Evolutionary conservation across 2,113 vertebrate genomes (phyloP).

Genomic region (Gallinago paraguaiae): DNA sequence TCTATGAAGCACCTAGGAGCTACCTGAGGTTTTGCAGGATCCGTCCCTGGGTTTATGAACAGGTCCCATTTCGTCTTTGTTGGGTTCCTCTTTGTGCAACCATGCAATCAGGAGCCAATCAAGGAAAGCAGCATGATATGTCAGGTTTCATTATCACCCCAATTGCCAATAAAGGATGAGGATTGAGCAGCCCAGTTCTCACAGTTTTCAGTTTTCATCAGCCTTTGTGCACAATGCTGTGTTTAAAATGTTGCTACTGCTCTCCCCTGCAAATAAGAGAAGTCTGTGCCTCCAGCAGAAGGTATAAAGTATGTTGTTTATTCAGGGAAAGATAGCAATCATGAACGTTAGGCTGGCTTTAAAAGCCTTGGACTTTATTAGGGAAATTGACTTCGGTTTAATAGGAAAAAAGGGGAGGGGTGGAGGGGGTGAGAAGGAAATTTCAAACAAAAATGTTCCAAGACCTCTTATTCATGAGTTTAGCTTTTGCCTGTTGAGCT

Average conservation of each 20-base stretch:
- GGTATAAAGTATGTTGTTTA: conserved; percentile 32
- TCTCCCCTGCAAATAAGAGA: background rate
- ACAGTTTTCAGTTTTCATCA: background rate
- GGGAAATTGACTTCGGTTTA: conserved; percentile 45
- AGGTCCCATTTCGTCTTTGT: background rate
- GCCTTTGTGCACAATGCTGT: background rate
- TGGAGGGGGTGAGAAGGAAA: conserved; percentile 14
- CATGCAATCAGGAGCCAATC: background rate
- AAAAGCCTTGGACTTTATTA: conserved; percentile 38
- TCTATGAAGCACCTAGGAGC: background rate
- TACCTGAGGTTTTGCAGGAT: background rate
- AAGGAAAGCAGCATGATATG: background rate
- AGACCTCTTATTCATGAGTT: conserved; percentile 13
- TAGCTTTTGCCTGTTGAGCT: conserved; percentile 20
- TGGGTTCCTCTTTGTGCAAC: background rate
- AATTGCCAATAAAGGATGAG: background rate
- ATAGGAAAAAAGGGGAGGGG: conserved; percentile 13
- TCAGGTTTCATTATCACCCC: conserved; percentile 5
- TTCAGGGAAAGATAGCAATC: conserved; percentile 47
- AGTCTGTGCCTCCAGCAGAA: background rate
- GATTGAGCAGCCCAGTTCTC: background rate
- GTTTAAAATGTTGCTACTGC: background rate
- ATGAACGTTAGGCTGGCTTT: background rate
- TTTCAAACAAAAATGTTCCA: conserved; percentile 48
- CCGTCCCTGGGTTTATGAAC: background rate